phyloP scores from a whole-genome alignment of 1,140 invertebrate genomes.

The Chironomus tepperi region DNA sequence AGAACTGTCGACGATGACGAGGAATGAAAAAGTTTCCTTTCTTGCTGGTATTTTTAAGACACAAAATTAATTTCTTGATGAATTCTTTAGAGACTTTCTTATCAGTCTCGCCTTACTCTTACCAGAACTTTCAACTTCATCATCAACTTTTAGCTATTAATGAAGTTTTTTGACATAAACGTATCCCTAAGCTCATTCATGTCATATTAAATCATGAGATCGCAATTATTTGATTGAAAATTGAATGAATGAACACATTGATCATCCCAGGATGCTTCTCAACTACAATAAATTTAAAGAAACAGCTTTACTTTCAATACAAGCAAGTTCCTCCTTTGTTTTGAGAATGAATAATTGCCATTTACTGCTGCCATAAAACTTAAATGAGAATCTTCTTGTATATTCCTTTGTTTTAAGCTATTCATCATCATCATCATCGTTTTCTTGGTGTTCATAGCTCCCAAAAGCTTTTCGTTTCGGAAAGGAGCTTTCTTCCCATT shows the following conservation, averaged over 20 bases:
- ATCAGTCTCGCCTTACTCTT: background rate
- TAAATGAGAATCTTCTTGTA: too few relatives aligned
- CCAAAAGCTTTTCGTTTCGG: background rate
- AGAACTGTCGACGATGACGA: background rate
- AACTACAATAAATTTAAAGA: background rate
- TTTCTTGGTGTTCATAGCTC: background rate
- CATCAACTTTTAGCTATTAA: too few relatives aligned
- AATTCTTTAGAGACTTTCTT: background rate
- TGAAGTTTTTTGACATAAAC: too few relatives aligned
- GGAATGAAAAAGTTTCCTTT: background rate
- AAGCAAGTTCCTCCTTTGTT: conserved; percentile 5
- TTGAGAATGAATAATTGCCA: conserved; percentile 4
- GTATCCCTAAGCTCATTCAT: too few relatives aligned
- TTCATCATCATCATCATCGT: too few relatives aligned
- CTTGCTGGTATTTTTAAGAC: background rate
- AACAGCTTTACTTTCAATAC: background rate
- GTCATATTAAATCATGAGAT: background rate
- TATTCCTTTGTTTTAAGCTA: too few relatives aligned
- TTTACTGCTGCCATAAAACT: background rate
- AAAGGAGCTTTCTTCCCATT: background rate
- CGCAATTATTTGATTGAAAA: background rate
- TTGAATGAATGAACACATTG: background rate
- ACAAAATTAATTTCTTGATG: background rate
- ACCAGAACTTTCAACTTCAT: too few relatives aligned
- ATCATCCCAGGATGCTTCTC: background rate